A percentile compares a stretch with the other conserved stretches of the same genome.
phyloP scores from a whole-genome alignment of 2,113 vertebrate species.

The Carlito syrichta region DNA sequence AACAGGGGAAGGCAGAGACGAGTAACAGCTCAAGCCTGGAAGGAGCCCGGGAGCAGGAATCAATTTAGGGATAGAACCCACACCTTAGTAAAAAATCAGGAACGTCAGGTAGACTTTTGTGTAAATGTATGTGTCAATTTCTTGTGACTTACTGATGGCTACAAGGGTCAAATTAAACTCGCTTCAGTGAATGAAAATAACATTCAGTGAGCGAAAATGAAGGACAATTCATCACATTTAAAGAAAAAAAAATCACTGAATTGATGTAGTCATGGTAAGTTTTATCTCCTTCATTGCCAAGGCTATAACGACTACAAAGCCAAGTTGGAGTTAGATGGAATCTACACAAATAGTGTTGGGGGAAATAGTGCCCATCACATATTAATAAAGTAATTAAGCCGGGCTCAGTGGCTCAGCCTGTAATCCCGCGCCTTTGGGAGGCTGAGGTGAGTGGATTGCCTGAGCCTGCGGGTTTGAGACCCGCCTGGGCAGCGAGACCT shows the following conservation, averaged over 20 bases:
- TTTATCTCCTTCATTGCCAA: neutral
- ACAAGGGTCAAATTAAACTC: neutral
- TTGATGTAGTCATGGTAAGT: neutral
- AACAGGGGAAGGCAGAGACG: neutral
- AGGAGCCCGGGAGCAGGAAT: neutral
- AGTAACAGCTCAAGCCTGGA: neutral
- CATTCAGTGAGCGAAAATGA: too few species aligned
- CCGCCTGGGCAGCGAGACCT: too few species aligned
- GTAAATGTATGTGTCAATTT: neutral
- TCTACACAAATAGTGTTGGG: neutral
- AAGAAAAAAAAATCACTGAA: neutral
- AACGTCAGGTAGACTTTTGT: neutral
- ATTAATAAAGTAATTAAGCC: neutral
- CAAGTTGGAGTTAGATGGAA: neutral
- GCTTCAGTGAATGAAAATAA: neutral
- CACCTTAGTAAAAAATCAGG: neutral
- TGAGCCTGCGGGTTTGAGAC: too few species aligned
- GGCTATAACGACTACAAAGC: neutral
- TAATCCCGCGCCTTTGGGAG: too few species aligned
- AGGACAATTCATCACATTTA: neutral
- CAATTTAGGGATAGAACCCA: neutral
- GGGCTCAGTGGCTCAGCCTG: too few species aligned
- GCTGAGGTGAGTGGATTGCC: too few species aligned
- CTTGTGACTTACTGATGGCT: neutral
- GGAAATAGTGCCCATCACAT: neutral